phyloP scores from a whole-genome alignment of 2,113 vertebrate species.

The Corythornis vintsioides region DNA sequence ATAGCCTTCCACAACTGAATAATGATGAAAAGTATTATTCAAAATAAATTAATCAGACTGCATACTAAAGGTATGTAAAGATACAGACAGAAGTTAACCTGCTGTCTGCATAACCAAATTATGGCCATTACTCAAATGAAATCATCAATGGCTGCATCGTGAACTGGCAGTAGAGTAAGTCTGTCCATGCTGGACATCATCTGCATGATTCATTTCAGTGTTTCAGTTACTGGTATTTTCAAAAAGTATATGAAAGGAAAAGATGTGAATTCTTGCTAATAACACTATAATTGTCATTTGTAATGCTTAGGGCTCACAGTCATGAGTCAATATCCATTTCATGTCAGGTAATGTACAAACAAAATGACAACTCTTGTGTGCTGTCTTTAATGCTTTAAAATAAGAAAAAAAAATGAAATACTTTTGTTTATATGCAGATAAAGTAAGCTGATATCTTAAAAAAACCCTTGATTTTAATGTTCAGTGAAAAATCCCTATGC shows the following conservation, averaged over 20 bases:
- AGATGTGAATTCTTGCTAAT: not conserved
- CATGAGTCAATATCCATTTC: not conserved
- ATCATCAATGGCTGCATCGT: not conserved
- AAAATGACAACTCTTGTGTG: not conserved
- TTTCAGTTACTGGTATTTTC: not conserved
- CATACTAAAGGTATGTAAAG: not conserved
- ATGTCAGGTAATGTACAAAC: not conserved
- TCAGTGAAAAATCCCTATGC: not conserved
- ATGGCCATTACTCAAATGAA: not conserved
- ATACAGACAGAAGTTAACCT: not conserved
- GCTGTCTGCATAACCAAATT: not conserved
- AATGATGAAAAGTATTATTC: not conserved
- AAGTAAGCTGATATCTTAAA: not conserved
- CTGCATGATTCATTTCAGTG: fast-evolving
- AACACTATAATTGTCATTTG: not conserved
- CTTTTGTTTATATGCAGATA: not conserved
- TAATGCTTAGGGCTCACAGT: not conserved
- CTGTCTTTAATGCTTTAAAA: not conserved
- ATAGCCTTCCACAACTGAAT: not conserved
- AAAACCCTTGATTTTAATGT: not conserved
- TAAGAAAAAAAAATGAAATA: not conserved
- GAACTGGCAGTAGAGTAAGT: not conserved
- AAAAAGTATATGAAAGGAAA: not conserved
- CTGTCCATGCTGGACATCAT: not conserved
- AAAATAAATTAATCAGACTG: not conserved